These are phyloP conservation scores for Leptothorax acervorum DNA, from an alignment of 2,888 invertebrate species.

Conservation along the genomic window DNA sequence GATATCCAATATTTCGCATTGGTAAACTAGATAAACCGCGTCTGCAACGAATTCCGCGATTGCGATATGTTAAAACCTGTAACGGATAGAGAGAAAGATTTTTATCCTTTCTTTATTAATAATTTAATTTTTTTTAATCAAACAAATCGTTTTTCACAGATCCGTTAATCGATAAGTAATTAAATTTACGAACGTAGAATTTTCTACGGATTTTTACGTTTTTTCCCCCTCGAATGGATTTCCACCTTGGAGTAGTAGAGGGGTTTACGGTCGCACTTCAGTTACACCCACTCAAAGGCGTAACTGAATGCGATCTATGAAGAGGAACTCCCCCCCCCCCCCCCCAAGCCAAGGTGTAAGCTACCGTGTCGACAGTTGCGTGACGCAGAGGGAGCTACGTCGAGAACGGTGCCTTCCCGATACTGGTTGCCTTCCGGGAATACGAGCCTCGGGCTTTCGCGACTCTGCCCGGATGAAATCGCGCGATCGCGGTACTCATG, in stretches of 20 bases:
- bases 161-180: conserved; percentile 22
- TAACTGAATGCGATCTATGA: neutral
- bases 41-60: conserved; percentile 38
- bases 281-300: neutral
- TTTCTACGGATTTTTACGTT: conserved; percentile 20
- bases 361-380: conserved; percentile 21
- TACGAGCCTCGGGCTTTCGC: conserved; percentile 11
- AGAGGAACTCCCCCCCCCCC: neutral
- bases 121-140: conserved; percentile 18
- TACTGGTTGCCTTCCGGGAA: conserved; percentile 2
- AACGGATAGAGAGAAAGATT: neutral
- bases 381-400: conserved; percentile 14
- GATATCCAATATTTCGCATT: conserved; percentile 51
- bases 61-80: conserved; percentile 40
- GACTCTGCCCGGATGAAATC: neutral
- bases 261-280: neutral
- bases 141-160: conserved; percentile 8
- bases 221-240: neutral
- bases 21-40: conserved; percentile 53
- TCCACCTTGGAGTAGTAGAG: neutral
- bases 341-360: conserved; percentile 33
- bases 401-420: conserved; percentile 15
- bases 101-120: conserved; percentile 15
- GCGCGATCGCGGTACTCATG: neutral
- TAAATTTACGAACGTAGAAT: neutral